These are phyloP conservation scores for Camelus bactrianus DNA, from an alignment of 2,113 vertebrate genomes.

Conservation along the genomic window DNA sequence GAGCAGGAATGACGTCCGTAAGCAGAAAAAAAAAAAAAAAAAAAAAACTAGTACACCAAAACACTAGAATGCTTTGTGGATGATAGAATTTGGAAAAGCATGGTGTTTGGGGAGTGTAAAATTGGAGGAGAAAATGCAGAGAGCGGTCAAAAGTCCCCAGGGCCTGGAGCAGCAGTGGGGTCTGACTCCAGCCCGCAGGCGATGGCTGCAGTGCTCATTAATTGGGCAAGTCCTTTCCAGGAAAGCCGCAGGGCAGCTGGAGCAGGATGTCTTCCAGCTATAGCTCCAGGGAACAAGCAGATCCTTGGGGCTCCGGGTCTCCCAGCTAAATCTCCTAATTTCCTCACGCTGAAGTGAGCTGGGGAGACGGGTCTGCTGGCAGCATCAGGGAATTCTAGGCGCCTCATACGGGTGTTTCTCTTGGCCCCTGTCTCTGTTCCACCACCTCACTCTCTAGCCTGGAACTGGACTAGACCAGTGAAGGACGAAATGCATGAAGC, in stretches of 20 bases:
- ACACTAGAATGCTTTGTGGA: not conserved
- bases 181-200: not conserved
- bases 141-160: not conserved
- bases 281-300: not conserved
- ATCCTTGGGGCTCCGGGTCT: not conserved
- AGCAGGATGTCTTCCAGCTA: not conserved
- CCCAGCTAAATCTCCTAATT: not conserved
- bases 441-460: not conserved
- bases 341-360: not conserved
- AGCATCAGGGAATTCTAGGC: not conserved
- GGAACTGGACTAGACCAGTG: not conserved
- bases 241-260: not conserved
- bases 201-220: not conserved
- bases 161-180: not conserved
- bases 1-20: slow-evolving; percentile 19
- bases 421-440: not conserved
- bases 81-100: not conserved
- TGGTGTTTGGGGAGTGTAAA: not conserved
- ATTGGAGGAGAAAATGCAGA: not conserved
- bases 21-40: not conserved
- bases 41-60: not conserved
- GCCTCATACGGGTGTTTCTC: not conserved
- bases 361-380: not conserved
- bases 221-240: not conserved
- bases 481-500: not conserved